A percentile compares a stretch with the other conserved stretches of the same genome.
These are phyloP conservation scores for Trematomus loennbergii DNA, from an alignment of 2,113 vertebrate species.

Conservation along the genomic window DNA sequence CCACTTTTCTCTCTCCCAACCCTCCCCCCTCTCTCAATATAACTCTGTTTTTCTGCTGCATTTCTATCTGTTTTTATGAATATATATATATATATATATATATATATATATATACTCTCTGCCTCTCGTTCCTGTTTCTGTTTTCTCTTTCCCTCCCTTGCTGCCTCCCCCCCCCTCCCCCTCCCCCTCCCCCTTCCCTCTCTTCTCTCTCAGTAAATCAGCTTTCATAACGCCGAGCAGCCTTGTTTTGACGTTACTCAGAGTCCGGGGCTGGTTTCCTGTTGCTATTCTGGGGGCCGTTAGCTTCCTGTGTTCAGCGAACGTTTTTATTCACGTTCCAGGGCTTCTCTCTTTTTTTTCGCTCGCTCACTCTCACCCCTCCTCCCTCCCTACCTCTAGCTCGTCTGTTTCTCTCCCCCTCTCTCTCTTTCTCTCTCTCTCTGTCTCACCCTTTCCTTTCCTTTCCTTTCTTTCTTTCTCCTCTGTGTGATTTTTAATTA, in stretches of 20 bases:
- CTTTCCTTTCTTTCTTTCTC: slow-evolving; percentile 10
- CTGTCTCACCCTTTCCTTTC: slow-evolving; percentile 45
- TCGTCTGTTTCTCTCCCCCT: slow-evolving; percentile 67
- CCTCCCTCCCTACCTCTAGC: slow-evolving; percentile 62
- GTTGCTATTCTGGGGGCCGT: slow-evolving; percentile 94
- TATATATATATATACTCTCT: slow-evolving; percentile 19
- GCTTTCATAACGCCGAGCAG: slow-evolving; percentile 81
- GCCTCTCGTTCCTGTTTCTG: slow-evolving; percentile 60
- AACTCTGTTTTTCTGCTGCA: slow-evolving; percentile 53
- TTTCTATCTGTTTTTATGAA: slow-evolving; percentile 50
- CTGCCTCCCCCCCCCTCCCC: slow-evolving; percentile 52
- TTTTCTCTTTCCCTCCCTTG: slow-evolving; percentile 57
- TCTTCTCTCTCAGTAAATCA: slow-evolving; percentile 75
- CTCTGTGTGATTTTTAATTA: slow-evolving; percentile 78
- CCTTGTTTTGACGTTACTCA: slow-evolving; percentile 85
- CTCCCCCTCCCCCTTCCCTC: slow-evolving; percentile 34
- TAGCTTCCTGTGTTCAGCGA: slow-evolving; percentile 89
- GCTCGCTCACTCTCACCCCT: slow-evolving; percentile 7
- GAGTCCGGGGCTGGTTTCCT: slow-evolving; percentile 90
- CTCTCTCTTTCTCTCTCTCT: slow-evolving; percentile 76
- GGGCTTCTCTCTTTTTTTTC: slow-evolving; percentile 72
- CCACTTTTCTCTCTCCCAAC: slow-evolving; percentile 63
- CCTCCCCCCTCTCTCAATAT: slow-evolving; percentile 64
- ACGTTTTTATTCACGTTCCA: slow-evolving; percentile 84
- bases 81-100: slow-evolving; percentile 17